These are phyloP conservation scores for Salvelinus fontinalis DNA, from an alignment of 2,113 vertebrate genomes.

Conservation along the genomic window DNA sequence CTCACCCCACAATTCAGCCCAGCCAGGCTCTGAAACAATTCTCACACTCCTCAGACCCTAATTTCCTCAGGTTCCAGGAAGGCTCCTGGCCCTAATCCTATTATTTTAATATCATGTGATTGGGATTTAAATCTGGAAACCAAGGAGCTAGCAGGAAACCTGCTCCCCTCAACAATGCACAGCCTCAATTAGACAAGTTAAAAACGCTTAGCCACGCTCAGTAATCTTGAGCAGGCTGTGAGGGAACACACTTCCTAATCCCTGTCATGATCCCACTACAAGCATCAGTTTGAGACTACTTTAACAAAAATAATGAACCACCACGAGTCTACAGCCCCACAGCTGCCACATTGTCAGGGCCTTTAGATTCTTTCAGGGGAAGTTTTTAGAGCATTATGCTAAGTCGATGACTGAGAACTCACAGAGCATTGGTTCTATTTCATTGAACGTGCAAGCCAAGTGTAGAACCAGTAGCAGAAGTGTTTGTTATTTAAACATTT, in stretches of 20 bases:
- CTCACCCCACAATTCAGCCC: not conserved
- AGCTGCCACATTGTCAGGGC: no score
- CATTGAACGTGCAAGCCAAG: no score
- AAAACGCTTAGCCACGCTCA: not conserved
- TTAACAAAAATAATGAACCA: no score
- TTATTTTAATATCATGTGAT: slow-evolving; percentile 46
- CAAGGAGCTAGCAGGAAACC: not conserved
- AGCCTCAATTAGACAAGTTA: not conserved
- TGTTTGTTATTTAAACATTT: no score
- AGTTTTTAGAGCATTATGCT: no score
- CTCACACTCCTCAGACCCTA: slow-evolving; percentile 15
- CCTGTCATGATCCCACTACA: slow-evolving; percentile 6
- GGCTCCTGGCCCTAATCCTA: slow-evolving; percentile 35
- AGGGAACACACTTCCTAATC: not conserved
- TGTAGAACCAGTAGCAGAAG: no score
- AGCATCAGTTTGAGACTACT: not conserved
- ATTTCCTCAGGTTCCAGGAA: not conserved
- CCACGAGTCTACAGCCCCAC: not conserved
- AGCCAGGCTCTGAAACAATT: not conserved
- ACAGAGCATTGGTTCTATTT: no score
- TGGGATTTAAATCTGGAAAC: slow-evolving; percentile 21
- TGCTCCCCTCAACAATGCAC: not conserved
- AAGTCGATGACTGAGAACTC: no score
- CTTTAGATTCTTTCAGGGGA: no score
- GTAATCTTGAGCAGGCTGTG: not conserved